phyloP scores from a whole-genome alignment of 2,113 vertebrate genomes.

The Pelvicachromis taeniatus region DNA sequence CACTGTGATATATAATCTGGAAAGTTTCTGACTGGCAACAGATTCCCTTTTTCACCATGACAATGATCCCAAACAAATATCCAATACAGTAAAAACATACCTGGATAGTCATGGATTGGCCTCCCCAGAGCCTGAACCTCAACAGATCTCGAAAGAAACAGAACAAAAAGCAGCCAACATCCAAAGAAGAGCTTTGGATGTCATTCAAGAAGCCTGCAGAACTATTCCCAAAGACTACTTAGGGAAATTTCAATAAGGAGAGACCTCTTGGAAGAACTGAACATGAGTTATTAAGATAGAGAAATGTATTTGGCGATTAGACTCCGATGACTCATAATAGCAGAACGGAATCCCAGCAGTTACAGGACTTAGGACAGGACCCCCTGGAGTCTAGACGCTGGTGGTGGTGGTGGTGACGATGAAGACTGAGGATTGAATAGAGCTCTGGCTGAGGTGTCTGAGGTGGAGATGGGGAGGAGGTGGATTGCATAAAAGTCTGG shows the following conservation, averaged over 20 bases:
- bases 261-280: background rate
- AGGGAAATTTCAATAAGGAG: background rate
- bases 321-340: background rate
- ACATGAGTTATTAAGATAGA: background rate
- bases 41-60: background rate
- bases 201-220: background rate
- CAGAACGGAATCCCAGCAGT: background rate
- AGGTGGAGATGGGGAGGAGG: background rate
- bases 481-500: background rate
- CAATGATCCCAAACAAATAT: background rate
- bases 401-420: background rate
- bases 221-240: background rate
- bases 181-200: background rate
- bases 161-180: background rate
- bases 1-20: background rate
- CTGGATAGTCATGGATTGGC: background rate
- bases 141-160: background rate
- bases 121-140: background rate
- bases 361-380: background rate
- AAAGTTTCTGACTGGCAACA: background rate
- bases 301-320: background rate
- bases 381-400: background rate
- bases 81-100: background rate
- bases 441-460: background rate
- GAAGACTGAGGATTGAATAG: background rate